These are phyloP conservation scores for Holotrichia oblita DNA, from an alignment of 1,140 invertebrate genomes.

Conservation along the genomic window DNA sequence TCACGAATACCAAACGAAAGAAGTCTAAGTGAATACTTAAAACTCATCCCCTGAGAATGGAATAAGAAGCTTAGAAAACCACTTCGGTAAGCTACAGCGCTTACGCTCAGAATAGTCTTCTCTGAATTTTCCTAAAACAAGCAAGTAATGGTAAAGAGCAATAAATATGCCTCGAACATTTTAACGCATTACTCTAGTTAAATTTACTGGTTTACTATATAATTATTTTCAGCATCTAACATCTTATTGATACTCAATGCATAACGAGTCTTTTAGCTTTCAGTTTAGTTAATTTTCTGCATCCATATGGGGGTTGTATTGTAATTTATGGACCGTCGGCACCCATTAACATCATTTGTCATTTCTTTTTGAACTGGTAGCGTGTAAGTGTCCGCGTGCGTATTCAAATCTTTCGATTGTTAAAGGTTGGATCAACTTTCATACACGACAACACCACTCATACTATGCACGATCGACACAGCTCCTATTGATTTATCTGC, in stretches of 20 bases:
- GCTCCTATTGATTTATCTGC: conserved; percentile 14
- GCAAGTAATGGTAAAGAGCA: too few relatives aligned
- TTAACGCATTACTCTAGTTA: too few relatives aligned
- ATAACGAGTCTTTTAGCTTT: not conserved
- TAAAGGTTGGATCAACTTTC: conserved; percentile 12
- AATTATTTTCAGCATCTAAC: too few relatives aligned
- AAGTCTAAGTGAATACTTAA: too few relatives aligned
- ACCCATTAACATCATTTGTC: conserved; percentile 4
- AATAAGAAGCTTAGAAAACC: too few relatives aligned
- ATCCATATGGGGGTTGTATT: not conserved
- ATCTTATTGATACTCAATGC: conserved; percentile 2
- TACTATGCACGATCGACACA: not conserved
- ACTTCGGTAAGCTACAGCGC: too few relatives aligned
- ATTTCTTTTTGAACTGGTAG: not conserved
- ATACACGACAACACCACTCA: not conserved
- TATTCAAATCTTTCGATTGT: conserved; percentile 33
- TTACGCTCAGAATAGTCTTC: too few relatives aligned
- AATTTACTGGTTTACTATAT: too few relatives aligned
- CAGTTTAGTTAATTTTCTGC: conserved; percentile 1
- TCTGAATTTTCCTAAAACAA: too few relatives aligned
- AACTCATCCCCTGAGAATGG: too few relatives aligned
- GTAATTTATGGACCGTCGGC: not conserved
- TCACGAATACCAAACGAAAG: too few relatives aligned
- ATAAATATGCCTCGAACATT: too few relatives aligned
- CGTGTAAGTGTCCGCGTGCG: conserved; percentile 13